Evolutionary conservation across 2,113 vertebrate species (phyloP), one percentile per base, ranked within the genome.

Genomic region (Paradoxurus hermaphroditus): DNA sequence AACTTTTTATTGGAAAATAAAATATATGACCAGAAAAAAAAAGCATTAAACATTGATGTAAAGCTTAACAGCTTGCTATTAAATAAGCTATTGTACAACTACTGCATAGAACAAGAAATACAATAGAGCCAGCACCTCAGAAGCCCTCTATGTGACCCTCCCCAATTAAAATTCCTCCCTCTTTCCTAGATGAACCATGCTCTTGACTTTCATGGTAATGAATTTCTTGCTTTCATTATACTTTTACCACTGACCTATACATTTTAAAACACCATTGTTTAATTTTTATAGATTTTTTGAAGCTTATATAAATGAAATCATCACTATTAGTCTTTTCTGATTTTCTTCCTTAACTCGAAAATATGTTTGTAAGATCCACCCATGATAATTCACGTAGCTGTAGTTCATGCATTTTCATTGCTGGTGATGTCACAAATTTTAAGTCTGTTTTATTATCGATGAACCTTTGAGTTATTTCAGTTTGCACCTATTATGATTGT

Each of bases 1-100:
- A 87, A 39, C 4, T 68, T 95, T 90, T 92, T 88, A 92, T 87
- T 73, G 16, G 18, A 39, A 95, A 97, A 85, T 94, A 51, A 94
- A 88, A 92, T 82, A 75, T 51, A 34, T 10, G 70, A 53, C 9
- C 29, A 92, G 68, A 31, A 88, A 94, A 93, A 93, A 92, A 67
- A 49, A 62, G 10, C 36, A 86, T 87, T 93, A 79, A 88, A 77
- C 34, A 81, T 88, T 63, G 15, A 36, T 75, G 25, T 59, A 88
- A 95, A 78, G 14, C 63, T 84, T 65, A 92, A 87, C 23, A 88
- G n/a, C 91, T 93, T 85, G 27, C 31, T 89, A 27, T 41, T 91
- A 75, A 86, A 67, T 44, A 82, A 84, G 27, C 21, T 85, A 27
- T 65, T 83, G 10, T 41, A 21, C 25, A 85, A 77, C 21, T 77